phyloP scores from a whole-genome alignment of 2,797 vertebrate genomes.

The Cetoscarus ocellatus region DNA sequence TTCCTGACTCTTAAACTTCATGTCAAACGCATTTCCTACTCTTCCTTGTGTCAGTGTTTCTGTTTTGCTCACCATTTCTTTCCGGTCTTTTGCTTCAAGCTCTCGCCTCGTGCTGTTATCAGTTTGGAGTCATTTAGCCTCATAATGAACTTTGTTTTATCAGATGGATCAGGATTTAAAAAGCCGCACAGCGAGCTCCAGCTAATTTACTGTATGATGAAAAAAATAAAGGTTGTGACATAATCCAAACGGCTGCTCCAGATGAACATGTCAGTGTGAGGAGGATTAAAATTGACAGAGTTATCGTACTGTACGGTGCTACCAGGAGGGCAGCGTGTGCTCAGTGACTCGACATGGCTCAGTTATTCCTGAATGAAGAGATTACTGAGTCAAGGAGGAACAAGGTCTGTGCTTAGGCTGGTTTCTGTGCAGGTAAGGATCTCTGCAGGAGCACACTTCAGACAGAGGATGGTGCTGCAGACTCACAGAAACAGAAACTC shows the following conservation, averaged over 20 bases:
- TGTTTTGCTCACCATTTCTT: background rate
- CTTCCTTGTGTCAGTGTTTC: too few species aligned
- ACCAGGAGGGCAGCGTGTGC: background rate
- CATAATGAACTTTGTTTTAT: background rate
- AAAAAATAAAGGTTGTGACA: background rate
- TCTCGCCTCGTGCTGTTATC: background rate
- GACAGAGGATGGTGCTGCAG: constrained; percentile 19
- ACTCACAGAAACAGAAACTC: background rate
- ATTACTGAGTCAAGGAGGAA: background rate
- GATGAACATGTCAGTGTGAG: background rate
- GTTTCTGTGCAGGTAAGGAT: background rate
- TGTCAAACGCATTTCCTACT: too few species aligned
- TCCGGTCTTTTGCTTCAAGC: background rate
- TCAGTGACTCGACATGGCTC: background rate
- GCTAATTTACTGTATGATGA: background rate
- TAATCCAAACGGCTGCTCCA: background rate
- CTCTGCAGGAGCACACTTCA: background rate
- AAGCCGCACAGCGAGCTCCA: background rate
- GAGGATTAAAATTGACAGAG: background rate
- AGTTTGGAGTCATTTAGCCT: background rate
- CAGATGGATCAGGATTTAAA: background rate
- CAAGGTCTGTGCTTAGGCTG: too few species aligned
- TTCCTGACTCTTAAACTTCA: too few species aligned
- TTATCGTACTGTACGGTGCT: background rate
- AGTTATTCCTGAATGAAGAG: background rate